Evolutionary conservation across 2,888 invertebrate genomes (phyloP), one percentile per base, ranked within the genome.

Genomic region (Caenorhabditis panamensis): DNA sequence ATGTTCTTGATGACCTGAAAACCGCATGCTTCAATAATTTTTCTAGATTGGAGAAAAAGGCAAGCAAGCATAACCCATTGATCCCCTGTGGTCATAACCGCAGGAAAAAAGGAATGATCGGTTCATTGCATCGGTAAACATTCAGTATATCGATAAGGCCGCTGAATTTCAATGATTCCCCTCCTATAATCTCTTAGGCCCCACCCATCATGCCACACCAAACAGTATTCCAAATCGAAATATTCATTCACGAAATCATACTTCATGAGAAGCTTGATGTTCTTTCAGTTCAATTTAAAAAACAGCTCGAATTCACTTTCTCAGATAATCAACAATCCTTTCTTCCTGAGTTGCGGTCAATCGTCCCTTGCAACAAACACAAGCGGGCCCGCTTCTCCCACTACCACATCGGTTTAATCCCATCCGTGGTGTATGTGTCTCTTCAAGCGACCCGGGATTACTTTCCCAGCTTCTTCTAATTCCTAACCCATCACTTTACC

Each of bases 101-200:
- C 16, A 28, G 9, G 56, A 18, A 18, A 31, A 31, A 18, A 13
- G 36, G 41, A 22, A 59, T 59, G 22, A 62, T 62, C 62, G 79
- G 79, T 51, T 61, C 73, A 79, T 79, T 79, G 73, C 68, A 51
- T 73, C 64, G 62, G 79, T 68, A 73, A 79, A 79, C 62, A 72
- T 59, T 37, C 49, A 56, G 47, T 63, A 67, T 68, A 72, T 72
- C 47, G 72, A 78, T 71, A 78, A 79, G 72, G 62, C 71, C 62
- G 67, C 72, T 62, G 67, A 79, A 79, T 72, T 79, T 79, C 72
- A 79, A 79, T 78, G 62, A 44, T 18, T 31, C 26, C 49, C 24
- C 31, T 54, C 11, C 41, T 63, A 64, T 72, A 72, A 72, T 72
- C 72, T 72, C 24, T 41, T 47, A 47, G 18, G 18, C 47, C 53